Base-by-base conservation (phyloP, 1,140 invertebrate genomes). In the Oncopeltus fasciatus region DNA sequence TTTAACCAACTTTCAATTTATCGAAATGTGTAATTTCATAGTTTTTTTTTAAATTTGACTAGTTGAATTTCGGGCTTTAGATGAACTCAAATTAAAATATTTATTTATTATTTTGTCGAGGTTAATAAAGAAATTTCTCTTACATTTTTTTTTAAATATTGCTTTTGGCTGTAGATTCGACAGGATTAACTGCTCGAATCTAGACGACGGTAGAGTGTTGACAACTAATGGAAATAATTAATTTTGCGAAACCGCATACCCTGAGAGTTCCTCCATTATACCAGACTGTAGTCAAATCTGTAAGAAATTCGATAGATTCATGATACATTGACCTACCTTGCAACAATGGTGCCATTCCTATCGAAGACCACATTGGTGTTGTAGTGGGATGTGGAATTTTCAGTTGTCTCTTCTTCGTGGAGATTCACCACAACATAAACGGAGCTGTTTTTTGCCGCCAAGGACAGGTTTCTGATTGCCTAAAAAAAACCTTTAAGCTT, bases 291-390 rank as follows among this genome's bases (percentile, higher is more conserved):
- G 8, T 16, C 4, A 47, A n/a, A 16, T 47, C 4, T 38, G 31
- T 38, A 8, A 47, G 18, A 47, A 47, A 47, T 11, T 47, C 4
- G 4, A 47, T 47, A 47, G 18, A 47, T 20, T 46, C 21, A 5
- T 46, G 44, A 21, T 27, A 56, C n/a, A 18, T 9, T 9, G 18
- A 49, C 18, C 29, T 57, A 63, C 61, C 56, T 63, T 16, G 61
- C 61, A 28, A 65, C 47, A 31, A 64, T 43, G 11, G 64, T 60
- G 49, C 63, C 63, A 49, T 67, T 64, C 27, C 62, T 64, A 44
- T 62, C 60, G n/a, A 66, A 62, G 44, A 58, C 61, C 16, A 62
- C 61, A 58, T 62, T 56, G 24, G 61, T 62, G 27, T 62, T 62
- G 49, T 62, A 62, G 11, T 2, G 20, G 2, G 26, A 14, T 24